Base-by-base conservation (phyloP, 2,888 invertebrate genomes). In the Lacanobia wlatinum region DNA sequence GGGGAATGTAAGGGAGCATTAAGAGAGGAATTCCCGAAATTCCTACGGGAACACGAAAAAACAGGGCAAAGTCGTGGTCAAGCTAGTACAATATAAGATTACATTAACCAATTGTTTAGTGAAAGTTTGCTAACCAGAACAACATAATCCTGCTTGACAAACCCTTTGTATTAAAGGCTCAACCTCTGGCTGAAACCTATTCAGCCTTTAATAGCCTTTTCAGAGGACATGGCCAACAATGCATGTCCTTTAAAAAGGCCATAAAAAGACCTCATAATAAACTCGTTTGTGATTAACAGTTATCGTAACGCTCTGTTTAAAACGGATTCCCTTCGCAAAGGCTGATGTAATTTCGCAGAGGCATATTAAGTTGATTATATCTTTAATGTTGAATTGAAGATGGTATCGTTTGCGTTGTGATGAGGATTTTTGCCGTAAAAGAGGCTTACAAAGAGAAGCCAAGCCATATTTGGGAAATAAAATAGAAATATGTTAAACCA, bases 291-390 rank as follows among this genome's bases (percentile, higher is more conserved):
- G 64, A 80, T 68, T 63, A 80, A 79, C 68, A 66, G 80, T 69
- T 59, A 82, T 68, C 73, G 83, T 80, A 63, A 83, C 83, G 83
- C 80, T 80, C 83, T 83, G 53, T 43, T 83, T 66, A 55, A 34
- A 63, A 48, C 64, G 56, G 53, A 69, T 79, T 80, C 59, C n/a
- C 43, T 53, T 60, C 48, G 16, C 12, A 23, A 59, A 58, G 46
- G 65, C 65, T 58, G 72, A 67, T 56, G 61, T 69, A 34, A 79
- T 80, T 79, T 65, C 65, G 67, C 53, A 59, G 69, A 80, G 23
- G 48, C 48, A 50, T 56, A 63, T 59, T 52, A 56, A 66, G 16
- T 65, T 43, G 68, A 79, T 79, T 14, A 28, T 52, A 73, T 79
- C 65, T 52, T 56, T n/a, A 28, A 38, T 79, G 64, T 43, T 38